These are phyloP conservation scores for Salvelinus sp. DNA, from an alignment of 2,113 vertebrate genomes.

Conservation along the genomic window DNA sequence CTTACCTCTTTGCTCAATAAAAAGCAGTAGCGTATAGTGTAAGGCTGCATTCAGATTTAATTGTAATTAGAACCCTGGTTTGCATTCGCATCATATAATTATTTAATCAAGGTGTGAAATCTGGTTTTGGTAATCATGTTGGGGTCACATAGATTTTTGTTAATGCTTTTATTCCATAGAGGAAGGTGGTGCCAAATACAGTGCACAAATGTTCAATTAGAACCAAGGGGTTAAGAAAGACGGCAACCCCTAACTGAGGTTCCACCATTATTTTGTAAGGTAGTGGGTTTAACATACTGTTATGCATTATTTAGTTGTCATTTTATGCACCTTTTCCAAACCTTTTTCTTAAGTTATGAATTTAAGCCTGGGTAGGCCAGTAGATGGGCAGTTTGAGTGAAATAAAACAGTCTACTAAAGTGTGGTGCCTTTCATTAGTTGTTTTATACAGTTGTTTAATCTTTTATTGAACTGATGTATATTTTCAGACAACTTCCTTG, in stretches of 20 bases:
- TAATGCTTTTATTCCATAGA: constrained; percentile 11
- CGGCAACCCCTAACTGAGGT: neutral
- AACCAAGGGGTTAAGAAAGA: constrained; percentile 3
- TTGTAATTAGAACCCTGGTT: constrained; percentile 12
- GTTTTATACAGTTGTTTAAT: constrained; percentile 56
- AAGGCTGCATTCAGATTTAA: constrained; percentile 24
- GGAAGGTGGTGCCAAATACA: constrained; percentile 45
- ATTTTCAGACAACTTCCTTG: constrained; percentile 60
- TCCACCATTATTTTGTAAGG: neutral
- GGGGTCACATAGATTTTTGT: neutral
- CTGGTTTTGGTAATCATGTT: neutral
- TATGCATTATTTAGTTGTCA: constrained; percentile 28
- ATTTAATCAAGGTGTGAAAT: neutral
- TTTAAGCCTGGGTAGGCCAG: constrained; percentile 15
- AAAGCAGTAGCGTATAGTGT: constrained; percentile 70
- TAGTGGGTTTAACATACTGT: neutral
- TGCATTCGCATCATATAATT: constrained; percentile 2
- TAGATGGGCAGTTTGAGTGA: constrained; percentile 18
- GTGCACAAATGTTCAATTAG: constrained; percentile 16
- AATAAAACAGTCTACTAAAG: constrained; percentile 58
- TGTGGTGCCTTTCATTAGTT: constrained; percentile 76
- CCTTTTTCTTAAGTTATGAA: too few species aligned
- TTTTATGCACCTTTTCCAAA: neutral
- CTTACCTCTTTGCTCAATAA: constrained; percentile 74
- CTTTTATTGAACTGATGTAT: constrained; percentile 69